A percentile compares a stretch with the other conserved stretches of the same genome.
Conservation (phyloP, 2,113 vertebrate genomes). For the Epinephelus lanceolatus region DNA sequence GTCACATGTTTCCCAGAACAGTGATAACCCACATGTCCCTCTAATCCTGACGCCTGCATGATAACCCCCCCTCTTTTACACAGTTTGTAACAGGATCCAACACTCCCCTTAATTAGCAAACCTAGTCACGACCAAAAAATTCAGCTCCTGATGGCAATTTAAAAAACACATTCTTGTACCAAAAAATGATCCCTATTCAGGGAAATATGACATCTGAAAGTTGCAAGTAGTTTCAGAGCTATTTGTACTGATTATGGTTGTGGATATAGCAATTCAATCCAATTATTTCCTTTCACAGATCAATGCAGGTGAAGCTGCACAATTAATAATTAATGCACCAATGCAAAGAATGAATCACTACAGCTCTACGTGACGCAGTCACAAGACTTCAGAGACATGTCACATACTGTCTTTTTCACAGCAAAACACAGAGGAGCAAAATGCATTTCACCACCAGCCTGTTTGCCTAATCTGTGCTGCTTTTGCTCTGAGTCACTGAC, state of each 20-base stretch:
- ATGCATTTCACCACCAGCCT: slow-evolving; percentile 20
- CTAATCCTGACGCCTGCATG: not conserved
- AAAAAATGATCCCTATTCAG: not conserved
- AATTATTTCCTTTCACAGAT: slow-evolving; percentile 10
- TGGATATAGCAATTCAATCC: not conserved
- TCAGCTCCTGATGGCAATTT: not conserved
- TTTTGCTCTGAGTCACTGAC: slow-evolving; percentile 4
- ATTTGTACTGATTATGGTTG: not conserved
- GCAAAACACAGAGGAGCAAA: slow-evolving; percentile 14
- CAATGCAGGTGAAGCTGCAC: slow-evolving; percentile 17
- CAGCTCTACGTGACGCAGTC: slow-evolving; percentile 13
- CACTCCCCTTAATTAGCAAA: slow-evolving; percentile 4
- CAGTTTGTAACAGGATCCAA: slow-evolving; percentile 7
- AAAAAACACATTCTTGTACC: not conserved
- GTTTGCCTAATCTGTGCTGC: slow-evolving; percentile 26
- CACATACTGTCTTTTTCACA: not conserved
- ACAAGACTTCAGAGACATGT: slow-evolving; percentile 22
- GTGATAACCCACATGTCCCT: not conserved
- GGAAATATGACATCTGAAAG: not conserved
- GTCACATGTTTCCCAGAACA: not conserved
- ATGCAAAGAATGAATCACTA: slow-evolving; percentile 21
- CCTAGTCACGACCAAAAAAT: not conserved
- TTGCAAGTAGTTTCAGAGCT: not conserved
- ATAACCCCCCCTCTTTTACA: not conserved
- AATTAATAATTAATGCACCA: slow-evolving; percentile 37